These are phyloP conservation scores for Sesia bembeciformis DNA, from an alignment of 2,888 invertebrate species.

Conservation along the genomic window DNA sequence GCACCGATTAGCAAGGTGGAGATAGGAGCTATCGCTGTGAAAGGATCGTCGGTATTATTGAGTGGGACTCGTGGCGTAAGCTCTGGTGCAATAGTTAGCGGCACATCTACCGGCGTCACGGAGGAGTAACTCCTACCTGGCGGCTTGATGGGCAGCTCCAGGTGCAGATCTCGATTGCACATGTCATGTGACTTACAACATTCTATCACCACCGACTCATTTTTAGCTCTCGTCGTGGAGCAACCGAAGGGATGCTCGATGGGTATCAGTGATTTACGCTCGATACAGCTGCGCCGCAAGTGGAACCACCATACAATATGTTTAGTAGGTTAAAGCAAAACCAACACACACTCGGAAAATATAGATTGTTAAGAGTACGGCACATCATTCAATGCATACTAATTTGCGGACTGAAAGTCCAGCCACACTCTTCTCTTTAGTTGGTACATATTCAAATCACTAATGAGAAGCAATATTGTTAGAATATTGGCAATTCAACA, in stretches of 20 bases:
- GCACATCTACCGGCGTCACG: constrained; percentile 34
- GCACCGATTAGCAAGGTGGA: constrained; percentile 42
- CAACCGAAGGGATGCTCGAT: constrained; percentile 88
- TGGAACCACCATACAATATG: constrained; percentile 70
- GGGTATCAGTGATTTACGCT: constrained; percentile 81
- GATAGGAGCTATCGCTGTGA: background rate
- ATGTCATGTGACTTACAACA: constrained; percentile 85
- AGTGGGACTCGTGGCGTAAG: constrained; percentile 9
- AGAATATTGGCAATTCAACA: constrained; percentile 69
- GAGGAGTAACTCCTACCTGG: constrained; percentile 75
- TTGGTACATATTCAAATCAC: constrained; percentile 22
- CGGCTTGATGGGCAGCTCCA: constrained; percentile 78
- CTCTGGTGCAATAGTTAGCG: constrained; percentile 36
- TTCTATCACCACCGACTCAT: constrained; percentile 84
- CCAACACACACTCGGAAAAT: constrained; percentile 70
- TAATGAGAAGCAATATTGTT: constrained; percentile 69
- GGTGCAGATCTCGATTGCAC: constrained; percentile 83
- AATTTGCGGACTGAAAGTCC: constrained; percentile 12
- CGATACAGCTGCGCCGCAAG: constrained; percentile 83
- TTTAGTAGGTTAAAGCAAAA: constrained; percentile 76
- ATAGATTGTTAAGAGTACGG: constrained; percentile 55
- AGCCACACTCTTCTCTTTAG: background rate
- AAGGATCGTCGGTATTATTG: background rate
- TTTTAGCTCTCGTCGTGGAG: constrained; percentile 82
- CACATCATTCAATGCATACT: constrained; percentile 67